Evolutionary conservation across 2,797 vertebrate species (phyloP).

Genomic region (Sardinella longiceps): DNA sequence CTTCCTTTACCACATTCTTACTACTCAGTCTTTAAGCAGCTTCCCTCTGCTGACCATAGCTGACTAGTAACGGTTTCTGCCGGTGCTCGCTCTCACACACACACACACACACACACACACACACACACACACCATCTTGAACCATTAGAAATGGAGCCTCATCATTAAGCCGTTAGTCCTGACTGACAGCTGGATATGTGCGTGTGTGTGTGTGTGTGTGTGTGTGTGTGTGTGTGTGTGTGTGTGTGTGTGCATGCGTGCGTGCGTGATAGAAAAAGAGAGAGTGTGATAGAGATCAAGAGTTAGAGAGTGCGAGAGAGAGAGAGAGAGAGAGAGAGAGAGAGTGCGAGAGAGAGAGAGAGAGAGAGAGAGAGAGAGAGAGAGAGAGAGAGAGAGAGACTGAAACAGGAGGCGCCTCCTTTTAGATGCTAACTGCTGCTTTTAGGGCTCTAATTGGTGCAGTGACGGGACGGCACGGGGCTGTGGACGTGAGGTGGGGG

Average conservation of each 20-base stretch:
- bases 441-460: conserved; percentile 12
- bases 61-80: not conserved
- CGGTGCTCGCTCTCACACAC: not conserved
- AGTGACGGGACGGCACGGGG: not conserved
- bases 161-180: not conserved
- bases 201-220: not conserved
- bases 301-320: too few relatives aligned
- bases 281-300: too few relatives aligned
- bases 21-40: not conserved
- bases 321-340: too few relatives aligned
- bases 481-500: not conserved
- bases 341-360: too few relatives aligned
- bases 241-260: not conserved
- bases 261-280: too few relatives aligned
- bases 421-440: conserved; percentile 16
- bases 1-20: not conserved
- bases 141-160: not conserved
- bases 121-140: not conserved
- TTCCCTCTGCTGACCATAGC: not conserved
- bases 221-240: not conserved
- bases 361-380: too few relatives aligned
- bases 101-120: not conserved
- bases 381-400: too few relatives aligned
- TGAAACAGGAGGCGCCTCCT: not conserved
- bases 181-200: not conserved